These are phyloP conservation scores for Bos indicus DNA, from an alignment of 2,113 vertebrate species.

Conservation along the genomic window DNA sequence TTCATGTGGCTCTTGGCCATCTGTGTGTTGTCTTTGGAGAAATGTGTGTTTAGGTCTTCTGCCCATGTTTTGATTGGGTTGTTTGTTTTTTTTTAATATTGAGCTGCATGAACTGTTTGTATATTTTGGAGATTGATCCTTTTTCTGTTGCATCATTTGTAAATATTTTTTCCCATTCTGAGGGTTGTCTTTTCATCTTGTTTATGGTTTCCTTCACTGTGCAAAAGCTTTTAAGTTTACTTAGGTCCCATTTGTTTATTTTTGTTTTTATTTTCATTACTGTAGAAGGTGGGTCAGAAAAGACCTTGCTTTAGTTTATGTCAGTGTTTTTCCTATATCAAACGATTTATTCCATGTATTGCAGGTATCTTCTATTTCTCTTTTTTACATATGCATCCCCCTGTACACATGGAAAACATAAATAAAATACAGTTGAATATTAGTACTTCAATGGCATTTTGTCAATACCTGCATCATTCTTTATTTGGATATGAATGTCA, in stretches of 20 bases:
- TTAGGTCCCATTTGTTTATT: neutral
- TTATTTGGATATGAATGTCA: neutral
- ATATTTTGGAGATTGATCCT: neutral
- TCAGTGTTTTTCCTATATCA: neutral
- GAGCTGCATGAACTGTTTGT: neutral
- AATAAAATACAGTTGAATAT: neutral
- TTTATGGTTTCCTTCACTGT: neutral
- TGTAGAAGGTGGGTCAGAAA: neutral
- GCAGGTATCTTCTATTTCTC: neutral
- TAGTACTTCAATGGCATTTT: neutral
- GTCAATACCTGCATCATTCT: neutral
- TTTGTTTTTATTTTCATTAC: neutral
- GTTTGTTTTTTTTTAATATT: neutral
- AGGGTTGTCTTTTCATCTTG: neutral
- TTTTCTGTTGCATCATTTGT: neutral
- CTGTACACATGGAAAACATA: neutral
- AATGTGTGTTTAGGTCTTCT: neutral
- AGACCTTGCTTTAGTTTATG: neutral
- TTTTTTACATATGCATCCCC: neutral
- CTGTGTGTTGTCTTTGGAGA: neutral
- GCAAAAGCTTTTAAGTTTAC: neutral
- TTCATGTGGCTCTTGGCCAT: neutral
- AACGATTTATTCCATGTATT: neutral
- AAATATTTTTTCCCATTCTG: neutral
- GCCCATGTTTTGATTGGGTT: neutral